Percentiles rank a stretch among this genome's conserved stretches.
These are phyloP conservation scores for Hirtodrosophila confusa DNA, from an alignment of 2,888 invertebrate species.

Conservation along the genomic window DNA sequence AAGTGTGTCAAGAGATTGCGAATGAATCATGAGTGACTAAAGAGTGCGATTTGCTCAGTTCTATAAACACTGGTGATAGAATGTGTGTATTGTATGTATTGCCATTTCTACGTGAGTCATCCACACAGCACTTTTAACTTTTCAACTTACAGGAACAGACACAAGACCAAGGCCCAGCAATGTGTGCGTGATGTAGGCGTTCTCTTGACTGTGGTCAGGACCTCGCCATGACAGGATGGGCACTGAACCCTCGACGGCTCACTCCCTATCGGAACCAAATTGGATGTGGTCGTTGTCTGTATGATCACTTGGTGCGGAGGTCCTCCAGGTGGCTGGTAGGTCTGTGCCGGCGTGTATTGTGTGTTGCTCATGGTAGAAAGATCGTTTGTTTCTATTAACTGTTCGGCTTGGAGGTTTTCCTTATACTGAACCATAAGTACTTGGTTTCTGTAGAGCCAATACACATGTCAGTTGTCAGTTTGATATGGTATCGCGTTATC, in stretches of 20 bases:
- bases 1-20: constrained; percentile 5
- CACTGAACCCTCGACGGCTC: constrained; percentile 57
- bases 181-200: constrained; percentile 60
- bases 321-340: constrained; percentile 43
- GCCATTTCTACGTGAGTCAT: neutral
- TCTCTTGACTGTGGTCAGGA: constrained; percentile 50
- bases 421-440: constrained; percentile 33
- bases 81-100: no score
- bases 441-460: neutral
- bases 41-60: neutral
- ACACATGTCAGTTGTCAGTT: neutral
- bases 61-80: neutral
- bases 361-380: constrained; percentile 31
- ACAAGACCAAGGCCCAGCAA: constrained; percentile 56
- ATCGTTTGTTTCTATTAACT: neutral
- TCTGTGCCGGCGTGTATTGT: constrained; percentile 56
- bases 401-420: constrained; percentile 3
- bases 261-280: constrained; percentile 50
- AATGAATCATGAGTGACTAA: constrained; percentile 31
- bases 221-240: constrained; percentile 62
- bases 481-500: constrained; percentile 35
- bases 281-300: constrained; percentile 53
- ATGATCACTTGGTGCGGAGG: constrained; percentile 33
- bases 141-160: constrained; percentile 66
- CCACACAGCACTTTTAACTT: no score